Evolutionary conservation across 2,113 vertebrate genomes (phyloP), one percentile per base, ranked within the genome.

Genomic region (Sisor rabdophorus): DNA sequence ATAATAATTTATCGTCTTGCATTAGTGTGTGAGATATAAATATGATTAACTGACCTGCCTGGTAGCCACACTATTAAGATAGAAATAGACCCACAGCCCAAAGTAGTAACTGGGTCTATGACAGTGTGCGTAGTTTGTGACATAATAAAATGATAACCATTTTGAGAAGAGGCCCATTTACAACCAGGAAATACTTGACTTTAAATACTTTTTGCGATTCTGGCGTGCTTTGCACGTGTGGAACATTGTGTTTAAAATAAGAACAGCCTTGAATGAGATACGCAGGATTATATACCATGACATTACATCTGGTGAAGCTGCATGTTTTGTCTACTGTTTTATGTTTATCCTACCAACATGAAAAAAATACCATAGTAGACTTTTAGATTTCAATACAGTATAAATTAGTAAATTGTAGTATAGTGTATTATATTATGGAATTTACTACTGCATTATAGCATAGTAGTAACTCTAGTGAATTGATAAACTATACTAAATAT

Each of bases 41-140:
- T 76, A 72, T 73, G 63, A 64, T n/a, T 52, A 63, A 47, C 52
- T 77, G 64, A 52, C 71, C 67, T 77, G 47, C 74, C 71, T 82
- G 71, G 81, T 71, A 77, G 73, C 75, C 60, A 53, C 70, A 20
- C n/a, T 52, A 40, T 20, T 48, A 63, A 32, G 28, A 73, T 76
- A 53, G 73, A 50, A 76, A 63, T 56, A 64, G 40, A n/a, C 58
- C n/a, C 13, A 24, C 50, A 32, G n/a, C 61, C 9, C n/a, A 58
- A 40, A 56, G n/a, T 47, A 55, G 22, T 68, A 59, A 36, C 48
- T 26, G 19, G 24, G 44, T 59, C 30, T 69, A 59, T 59, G 75
- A 13, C 2, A 53, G 22, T 20, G 2, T 54, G 47, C 11, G 28
- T 54, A 36, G 54, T 53, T 36, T 69, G 75, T 5, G 20, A 22